These are phyloP conservation scores for Oncorhynchus nerka DNA, from an alignment of 2,113 vertebrate species.

Conservation along the genomic window DNA sequence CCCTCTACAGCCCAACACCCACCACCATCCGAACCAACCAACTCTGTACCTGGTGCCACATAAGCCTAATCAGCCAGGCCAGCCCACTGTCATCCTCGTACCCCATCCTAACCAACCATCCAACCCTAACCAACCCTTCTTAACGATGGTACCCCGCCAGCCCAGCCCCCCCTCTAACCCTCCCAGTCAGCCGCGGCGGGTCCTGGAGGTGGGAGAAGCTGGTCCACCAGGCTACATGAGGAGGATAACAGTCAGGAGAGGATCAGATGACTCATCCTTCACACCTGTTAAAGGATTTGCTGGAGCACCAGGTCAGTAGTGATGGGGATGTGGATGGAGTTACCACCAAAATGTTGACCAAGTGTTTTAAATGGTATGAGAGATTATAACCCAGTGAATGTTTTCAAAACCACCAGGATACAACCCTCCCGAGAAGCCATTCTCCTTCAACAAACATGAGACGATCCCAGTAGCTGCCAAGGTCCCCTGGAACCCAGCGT, in stretches of 20 bases:
- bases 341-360: too few species aligned
- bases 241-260: slow-evolving; percentile 73
- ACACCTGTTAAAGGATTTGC: slow-evolving; percentile 80
- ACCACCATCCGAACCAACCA: slow-evolving; percentile 39
- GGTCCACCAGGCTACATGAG: slow-evolving; percentile 84
- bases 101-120: slow-evolving; percentile 42
- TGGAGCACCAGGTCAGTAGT: slow-evolving; percentile 85
- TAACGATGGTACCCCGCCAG: slow-evolving; percentile 19
- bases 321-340: background rate
- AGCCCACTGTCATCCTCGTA: background rate
- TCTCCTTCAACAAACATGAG: slow-evolving; percentile 46
- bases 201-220: slow-evolving; percentile 86
- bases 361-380: too few species aligned
- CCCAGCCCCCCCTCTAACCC: slow-evolving; percentile 27
- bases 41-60: slow-evolving; percentile 28
- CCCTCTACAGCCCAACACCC: slow-evolving; percentile 39
- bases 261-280: slow-evolving; percentile 66
- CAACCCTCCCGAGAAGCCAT: slow-evolving; percentile 54
- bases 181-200: too few species aligned
- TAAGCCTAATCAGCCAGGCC: slow-evolving; percentile 26
- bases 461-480: slow-evolving; percentile 39
- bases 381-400: too few species aligned
- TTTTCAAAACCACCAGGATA: too few species aligned
- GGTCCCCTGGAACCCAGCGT: slow-evolving; percentile 51
- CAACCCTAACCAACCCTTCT: background rate